Evolutionary conservation across 2,113 vertebrate species (phyloP).

Genomic region (Oreamnos americanus): DNA sequence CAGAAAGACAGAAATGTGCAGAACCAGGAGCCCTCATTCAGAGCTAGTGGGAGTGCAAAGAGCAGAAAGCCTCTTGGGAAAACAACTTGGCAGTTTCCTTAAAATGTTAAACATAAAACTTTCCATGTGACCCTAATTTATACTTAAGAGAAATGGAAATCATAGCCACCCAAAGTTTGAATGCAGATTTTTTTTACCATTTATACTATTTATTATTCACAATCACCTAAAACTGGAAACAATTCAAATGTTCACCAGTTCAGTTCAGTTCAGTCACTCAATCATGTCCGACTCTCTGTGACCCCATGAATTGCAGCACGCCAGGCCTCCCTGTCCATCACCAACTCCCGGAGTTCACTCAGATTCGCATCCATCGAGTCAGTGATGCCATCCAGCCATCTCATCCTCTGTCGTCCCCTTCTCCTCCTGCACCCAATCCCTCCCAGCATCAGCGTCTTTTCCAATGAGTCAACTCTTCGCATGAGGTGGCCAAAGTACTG

Average conservation of each 20-base stretch:
- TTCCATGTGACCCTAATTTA: background rate
- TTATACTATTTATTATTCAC: background rate
- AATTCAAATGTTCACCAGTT: background rate
- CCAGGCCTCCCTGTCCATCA: too few relatives aligned
- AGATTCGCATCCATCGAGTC: fast-evolving
- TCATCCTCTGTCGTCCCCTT: too few relatives aligned
- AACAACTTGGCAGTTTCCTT: background rate
- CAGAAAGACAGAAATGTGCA: background rate
- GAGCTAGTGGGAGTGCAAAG: background rate
- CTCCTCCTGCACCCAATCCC: too few relatives aligned
- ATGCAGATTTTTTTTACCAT: background rate
- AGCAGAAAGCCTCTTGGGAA: background rate
- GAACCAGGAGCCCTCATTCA: background rate
- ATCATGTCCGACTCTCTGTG: too few relatives aligned
- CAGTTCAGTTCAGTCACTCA: too few relatives aligned
- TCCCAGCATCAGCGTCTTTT: too few relatives aligned
- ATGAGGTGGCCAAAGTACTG: too few relatives aligned
- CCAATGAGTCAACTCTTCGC: too few relatives aligned
- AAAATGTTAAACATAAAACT: background rate
- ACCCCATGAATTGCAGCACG: too few relatives aligned
- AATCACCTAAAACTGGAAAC: background rate
- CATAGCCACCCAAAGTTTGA: background rate
- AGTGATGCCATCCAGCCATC: too few relatives aligned
- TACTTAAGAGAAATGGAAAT: background rate
- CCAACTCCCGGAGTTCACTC: too few relatives aligned